Percentiles rank a stretch among this genome's conserved stretches.
phyloP scores from a whole-genome alignment of 1,140 invertebrate genomes.

The Caenorhabditis brenneri region DNA sequence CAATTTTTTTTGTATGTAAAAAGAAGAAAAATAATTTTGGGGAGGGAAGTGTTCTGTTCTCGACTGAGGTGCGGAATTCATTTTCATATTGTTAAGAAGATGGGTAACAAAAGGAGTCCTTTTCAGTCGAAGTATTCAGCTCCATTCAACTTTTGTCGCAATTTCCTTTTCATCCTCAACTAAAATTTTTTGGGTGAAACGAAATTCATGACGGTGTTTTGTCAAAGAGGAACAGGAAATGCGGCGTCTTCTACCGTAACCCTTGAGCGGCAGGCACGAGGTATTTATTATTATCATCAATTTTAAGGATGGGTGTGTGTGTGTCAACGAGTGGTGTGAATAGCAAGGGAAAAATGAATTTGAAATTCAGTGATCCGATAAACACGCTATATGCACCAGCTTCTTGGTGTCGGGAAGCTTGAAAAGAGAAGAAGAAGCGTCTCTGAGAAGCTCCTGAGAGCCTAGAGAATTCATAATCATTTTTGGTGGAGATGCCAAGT shows the following conservation, averaged over 20 bases:
- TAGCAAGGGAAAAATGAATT: constrained; percentile 24
- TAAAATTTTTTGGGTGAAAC: not conserved
- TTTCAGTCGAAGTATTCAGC: not conserved
- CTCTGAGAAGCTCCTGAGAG: constrained; percentile 27
- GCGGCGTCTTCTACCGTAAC: constrained; percentile 21
- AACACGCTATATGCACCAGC: constrained; percentile 32
- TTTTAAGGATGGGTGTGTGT: constrained; percentile 7
- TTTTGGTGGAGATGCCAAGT: constrained; percentile 34
- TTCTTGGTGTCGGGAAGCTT: not conserved
- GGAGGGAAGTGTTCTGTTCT: not conserved
- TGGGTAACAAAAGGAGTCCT: constrained; percentile 14
- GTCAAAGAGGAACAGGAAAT: not conserved
- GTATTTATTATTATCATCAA: constrained; percentile 40
- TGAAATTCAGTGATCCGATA: constrained; percentile 43
- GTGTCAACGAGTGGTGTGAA: not conserved
- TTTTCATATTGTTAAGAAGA: constrained; percentile 10
- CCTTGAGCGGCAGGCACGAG: not conserved
- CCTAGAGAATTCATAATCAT: constrained; percentile 37
- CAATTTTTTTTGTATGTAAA: not conserved
- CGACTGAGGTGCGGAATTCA: not conserved
- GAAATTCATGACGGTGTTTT: not conserved
- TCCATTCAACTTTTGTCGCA: constrained; percentile 3
- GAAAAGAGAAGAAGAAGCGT: not conserved
- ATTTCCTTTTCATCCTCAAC: not conserved
- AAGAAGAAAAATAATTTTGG: not conserved